Evolutionary conservation across 1,140 invertebrate species (phyloP), one percentile per base, ranked within the genome.

Genomic region (Drosophila kepulauana): DNA sequence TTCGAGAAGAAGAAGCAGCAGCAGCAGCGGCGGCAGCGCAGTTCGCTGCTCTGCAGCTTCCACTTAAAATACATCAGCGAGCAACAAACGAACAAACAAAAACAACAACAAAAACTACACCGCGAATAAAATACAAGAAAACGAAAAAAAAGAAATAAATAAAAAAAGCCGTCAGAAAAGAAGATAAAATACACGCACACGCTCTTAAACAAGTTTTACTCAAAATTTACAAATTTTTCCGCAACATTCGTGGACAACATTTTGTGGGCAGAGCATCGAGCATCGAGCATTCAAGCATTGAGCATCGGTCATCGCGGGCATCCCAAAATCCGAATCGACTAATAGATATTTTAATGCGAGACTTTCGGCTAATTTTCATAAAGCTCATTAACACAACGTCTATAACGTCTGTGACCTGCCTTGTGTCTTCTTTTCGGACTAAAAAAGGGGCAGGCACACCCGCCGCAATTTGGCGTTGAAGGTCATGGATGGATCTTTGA

Each of bases 141-240:
- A 13, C 33, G 30, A 35, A 35, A 38, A 52, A 25, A 63, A 52
- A 58, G 7, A 85, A 73, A 64, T 74, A 59, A 68, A 73, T 73
- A 68, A 67, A 68, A 10, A 52, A 10, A 52, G 54, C 7, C 16
- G 80, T 61, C 59, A 84, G 78, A 33, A 54, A 35, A 35, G n/a
- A 15, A 64, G 59, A 68, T 61, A 74, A 68, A 45, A 45, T 38
- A 70, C 59, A 28, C 73, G 43, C 64, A 72, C 64, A 72, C 48
- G 63, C 75, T 46, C 54, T 20, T 78, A 82, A 89, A 89, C 86
- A 78, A 88, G 85, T 89, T 89, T 89, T 73, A 58, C 78, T 81
- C 70, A 57, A 48, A 54, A 85, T 88, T 85, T 88, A 89, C 81
- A 85, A 87, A 84, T 56, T 66, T 70, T 82, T 75, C 71, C 79